phyloP scores from a whole-genome alignment of 2,797 vertebrate genomes.

The Sebastes dallii region DNA sequence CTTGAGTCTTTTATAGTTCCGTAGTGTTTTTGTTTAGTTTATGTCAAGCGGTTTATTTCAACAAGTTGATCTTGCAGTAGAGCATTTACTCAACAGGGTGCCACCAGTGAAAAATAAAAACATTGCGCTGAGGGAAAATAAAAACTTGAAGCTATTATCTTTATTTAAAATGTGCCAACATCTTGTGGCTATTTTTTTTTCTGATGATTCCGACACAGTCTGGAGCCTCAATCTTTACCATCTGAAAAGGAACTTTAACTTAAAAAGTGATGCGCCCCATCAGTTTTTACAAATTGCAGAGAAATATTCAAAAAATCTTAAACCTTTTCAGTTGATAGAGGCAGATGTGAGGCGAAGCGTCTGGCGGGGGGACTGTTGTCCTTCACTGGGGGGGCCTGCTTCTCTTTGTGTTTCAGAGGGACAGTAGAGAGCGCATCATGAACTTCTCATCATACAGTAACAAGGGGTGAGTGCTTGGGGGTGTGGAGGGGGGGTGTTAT shows the following conservation, averaged over 20 bases:
- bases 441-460: constrained; percentile 79
- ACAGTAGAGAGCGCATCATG: constrained; percentile 57
- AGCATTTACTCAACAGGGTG: constrained; percentile 16
- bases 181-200: constrained; percentile 28
- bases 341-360: constrained; percentile 38
- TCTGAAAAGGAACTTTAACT: constrained; percentile 25
- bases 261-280: constrained; percentile 16
- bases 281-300: constrained; percentile 36
- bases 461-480: constrained; percentile 38
- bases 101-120: constrained; percentile 17
- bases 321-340: constrained; percentile 38
- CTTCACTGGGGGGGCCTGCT: constrained; percentile 47
- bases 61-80: constrained; percentile 23
- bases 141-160: constrained; percentile 35
- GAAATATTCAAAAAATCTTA: constrained; percentile 39
- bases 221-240: constrained; percentile 20
- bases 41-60: constrained; percentile 36
- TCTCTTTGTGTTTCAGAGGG: constrained; percentile 65
- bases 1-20: background rate
- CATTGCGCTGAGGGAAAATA: constrained; percentile 17
- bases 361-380: constrained; percentile 57
- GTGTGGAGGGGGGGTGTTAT: constrained; percentile 57
- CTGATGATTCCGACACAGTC: background rate
- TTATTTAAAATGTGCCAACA: constrained; percentile 29
- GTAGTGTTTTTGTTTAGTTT: constrained; percentile 36